Conservation (phyloP, 2,797 vertebrate genomes). For the Limosa lapponica region DNA sequence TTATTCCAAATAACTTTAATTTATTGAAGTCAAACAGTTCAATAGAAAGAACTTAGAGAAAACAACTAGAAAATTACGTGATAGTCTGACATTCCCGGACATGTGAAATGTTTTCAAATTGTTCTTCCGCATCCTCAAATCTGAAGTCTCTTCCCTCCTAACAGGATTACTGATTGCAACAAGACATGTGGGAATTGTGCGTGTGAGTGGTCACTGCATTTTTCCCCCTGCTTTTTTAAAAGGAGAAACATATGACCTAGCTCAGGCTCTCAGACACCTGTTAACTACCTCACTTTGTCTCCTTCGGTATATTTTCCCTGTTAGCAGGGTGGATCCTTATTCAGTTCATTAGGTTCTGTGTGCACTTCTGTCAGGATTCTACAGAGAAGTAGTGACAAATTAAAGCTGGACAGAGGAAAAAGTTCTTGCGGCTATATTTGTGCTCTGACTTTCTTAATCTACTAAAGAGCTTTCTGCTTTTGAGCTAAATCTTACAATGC, state of each 20-base stretch:
- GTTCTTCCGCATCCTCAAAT: neutral
- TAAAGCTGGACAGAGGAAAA: neutral
- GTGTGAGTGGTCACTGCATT: neutral
- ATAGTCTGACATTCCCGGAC: neutral
- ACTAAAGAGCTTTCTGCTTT: too few relatives aligned
- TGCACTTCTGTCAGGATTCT: neutral
- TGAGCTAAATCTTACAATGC: neutral
- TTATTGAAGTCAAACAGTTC: neutral
- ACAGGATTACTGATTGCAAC: neutral
- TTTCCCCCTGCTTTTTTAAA: rapidly evolving
- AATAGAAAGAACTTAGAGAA: neutral
- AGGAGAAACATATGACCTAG: neutral
- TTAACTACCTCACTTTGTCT: neutral
- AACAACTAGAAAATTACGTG: neutral
- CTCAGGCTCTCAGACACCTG: neutral
- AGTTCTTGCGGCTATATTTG: neutral
- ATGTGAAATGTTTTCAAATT: neutral
- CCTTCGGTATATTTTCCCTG: neutral
- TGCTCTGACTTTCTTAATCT: neutral
- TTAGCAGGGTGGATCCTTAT: neutral
- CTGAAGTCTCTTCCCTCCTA: neutral
- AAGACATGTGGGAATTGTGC: neutral
- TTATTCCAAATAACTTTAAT: neutral
- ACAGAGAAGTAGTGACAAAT: neutral
- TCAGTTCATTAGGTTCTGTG: neutral